Conservation (phyloP, 2,113 vertebrate species). For the Rattus rattus region DNA sequence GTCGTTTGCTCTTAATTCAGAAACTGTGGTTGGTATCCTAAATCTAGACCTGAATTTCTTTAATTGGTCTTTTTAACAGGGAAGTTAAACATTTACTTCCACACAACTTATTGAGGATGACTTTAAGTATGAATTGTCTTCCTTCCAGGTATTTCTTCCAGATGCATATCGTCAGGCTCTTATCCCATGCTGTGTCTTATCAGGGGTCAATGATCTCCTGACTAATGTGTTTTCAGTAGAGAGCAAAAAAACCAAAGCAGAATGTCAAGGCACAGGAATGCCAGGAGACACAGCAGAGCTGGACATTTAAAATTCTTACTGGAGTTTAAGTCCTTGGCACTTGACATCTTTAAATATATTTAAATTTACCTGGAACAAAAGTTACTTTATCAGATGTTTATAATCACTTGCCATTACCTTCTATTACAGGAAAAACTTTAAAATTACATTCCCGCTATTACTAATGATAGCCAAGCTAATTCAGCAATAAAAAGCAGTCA, state of each 20-base stretch:
- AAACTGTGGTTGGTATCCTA: slow-evolving; percentile 68
- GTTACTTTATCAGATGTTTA: neutral
- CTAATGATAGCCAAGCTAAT: neutral
- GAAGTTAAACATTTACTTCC: slow-evolving; percentile 83
- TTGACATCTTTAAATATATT: neutral
- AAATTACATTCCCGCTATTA: slow-evolving; percentile 39
- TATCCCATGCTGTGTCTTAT: slow-evolving; percentile 85
- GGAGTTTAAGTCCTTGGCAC: too few relatives aligned
- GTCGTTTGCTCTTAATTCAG: slow-evolving; percentile 67
- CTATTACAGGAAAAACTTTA: neutral
- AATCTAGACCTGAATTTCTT: slow-evolving; percentile 77
- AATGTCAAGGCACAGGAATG: slow-evolving; percentile 78
- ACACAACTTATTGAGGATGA: slow-evolving; percentile 86
- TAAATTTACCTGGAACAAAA: neutral
- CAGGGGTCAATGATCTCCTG: slow-evolving; percentile 86
- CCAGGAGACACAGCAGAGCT: slow-evolving; percentile 78
- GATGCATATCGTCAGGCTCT: slow-evolving; percentile 87
- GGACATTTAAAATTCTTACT: neutral
- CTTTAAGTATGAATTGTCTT: slow-evolving; percentile 85
- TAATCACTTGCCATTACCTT: neutral
- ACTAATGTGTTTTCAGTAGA: slow-evolving; percentile 87
- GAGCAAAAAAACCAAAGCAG: slow-evolving; percentile 81
- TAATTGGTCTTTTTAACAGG: slow-evolving; percentile 81
- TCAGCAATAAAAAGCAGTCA: slow-evolving; percentile 1
- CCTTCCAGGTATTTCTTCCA: slow-evolving; percentile 85